Base-by-base conservation (phyloP, 2,113 vertebrate genomes). In the Tor tambroides region DNA sequence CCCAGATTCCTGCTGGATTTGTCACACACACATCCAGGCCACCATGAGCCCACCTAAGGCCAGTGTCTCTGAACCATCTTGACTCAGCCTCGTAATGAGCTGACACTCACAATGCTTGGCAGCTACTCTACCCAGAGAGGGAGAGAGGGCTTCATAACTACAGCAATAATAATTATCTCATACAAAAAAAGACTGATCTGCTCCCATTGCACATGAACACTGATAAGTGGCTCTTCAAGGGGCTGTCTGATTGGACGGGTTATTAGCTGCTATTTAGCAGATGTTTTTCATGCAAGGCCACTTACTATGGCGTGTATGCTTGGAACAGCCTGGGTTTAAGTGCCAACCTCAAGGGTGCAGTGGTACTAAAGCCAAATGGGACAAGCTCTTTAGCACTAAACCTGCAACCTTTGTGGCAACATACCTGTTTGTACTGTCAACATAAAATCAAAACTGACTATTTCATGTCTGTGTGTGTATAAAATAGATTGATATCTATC, bases 81-180 rank as follows among this genome's bases (percentile, higher is more conserved):
- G 75, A 83, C 80, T 88, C 56, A 80, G 74, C 49, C 72, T 9
- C 28, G 23, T 83, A 49, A 87, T 78, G 15, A 83, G 75, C 63
- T 46, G 43, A 11, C 65, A 75, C 32, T 26, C 43, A 21, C 65
- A n/a, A 51, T 71, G 43, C 43, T 67, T 83, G 41, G 43, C 65
- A 83, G 30, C 28, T 80, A 35, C 5, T 72, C 43, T 38, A 72
- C 41, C 46, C 15, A 65, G 35, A 28, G 59, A 81, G 32, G 12
- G 23, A 46, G 80, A 46, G 80, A 21, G 59, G 61, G 61, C n/a
- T 82, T 67, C 61, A 46, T 51, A 80, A 80, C 77, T 23, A 59
- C 30, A 28, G 80, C 61, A 82, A 30, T 82, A 63, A 81, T 65
- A 65, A 54, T 72, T 54, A 54, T 69, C 81, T 83, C 46, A 35